Evolutionary conservation across 37 sponge, comb jelly and placozoan species (phyloP), one percentile per base, ranked within the genome.

Genomic region (Petrosia ficiformis): DNA sequence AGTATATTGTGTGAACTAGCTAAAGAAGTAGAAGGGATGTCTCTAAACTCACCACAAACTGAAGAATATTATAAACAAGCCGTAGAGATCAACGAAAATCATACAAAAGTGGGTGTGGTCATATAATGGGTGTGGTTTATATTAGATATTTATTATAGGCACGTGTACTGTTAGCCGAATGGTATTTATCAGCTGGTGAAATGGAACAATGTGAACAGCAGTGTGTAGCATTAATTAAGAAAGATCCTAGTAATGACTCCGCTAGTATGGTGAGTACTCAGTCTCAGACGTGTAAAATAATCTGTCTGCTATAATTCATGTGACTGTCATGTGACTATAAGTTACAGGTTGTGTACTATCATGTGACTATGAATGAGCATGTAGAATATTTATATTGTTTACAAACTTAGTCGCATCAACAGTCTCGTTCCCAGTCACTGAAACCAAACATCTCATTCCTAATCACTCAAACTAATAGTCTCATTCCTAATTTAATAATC

Each of bases 141-240:
- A 2, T 61, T n/a, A 21, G 54, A 19, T 48, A 19, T 48, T 48
- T 8, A 19, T 48, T 48, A 48, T 48, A 72, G 75, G 80, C 91
- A 8, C 80, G 86, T 0, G 68, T 92, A 22, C 82, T 93, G 0
- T 80, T 97, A 32, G 95, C 99, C 24, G 44, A 89, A 43, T 71
- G 89, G 25, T 67, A 82, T 70, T 74, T 97, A 24, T 41, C 60
- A 11, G 73, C 57, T 6, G 95, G 85, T 43, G 80, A 89, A 25
- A 35, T 89, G 67, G 95, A 97, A 25, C 83, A 75, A 3, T 89
- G 95, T 78, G 90, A 92, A 67, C 92, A 92, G 37, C 84, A 95
- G 70, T 95, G 95, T 59, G 61, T 86, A 21, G 73, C 85, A 1
- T 48, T 97, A 44, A 84, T 97, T 4, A 59, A 80, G 59, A 64